Conservation (phyloP, 2,113 vertebrate genomes). For the Mohoua ochrocephala region DNA sequence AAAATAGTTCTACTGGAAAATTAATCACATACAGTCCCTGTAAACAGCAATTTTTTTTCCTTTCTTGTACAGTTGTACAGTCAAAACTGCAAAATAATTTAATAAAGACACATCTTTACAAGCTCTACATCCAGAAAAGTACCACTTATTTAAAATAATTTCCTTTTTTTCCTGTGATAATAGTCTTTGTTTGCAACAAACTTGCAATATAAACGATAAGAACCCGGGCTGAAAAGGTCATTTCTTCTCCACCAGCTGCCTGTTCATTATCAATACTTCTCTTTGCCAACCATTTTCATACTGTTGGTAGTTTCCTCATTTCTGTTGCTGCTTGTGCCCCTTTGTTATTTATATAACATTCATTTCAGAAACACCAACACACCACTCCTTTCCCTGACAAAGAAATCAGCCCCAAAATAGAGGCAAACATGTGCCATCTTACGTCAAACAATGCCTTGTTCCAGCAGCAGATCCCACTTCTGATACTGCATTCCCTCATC, state of each 20-base stretch:
- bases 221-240: background rate
- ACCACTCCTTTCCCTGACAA: background rate
- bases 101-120: constrained; percentile 45
- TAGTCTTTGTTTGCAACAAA: background rate
- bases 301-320: constrained; percentile 24
- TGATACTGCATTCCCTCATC: background rate
- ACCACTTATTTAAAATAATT: background rate
- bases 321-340: constrained; percentile 19
- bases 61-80: constrained; percentile 40
- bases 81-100: constrained; percentile 14
- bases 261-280: background rate
- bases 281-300: background rate
- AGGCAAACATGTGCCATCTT: background rate
- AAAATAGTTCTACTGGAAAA: background rate
- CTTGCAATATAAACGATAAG: background rate
- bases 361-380: background rate
- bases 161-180: background rate
- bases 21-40: background rate
- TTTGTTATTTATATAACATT: background rate
- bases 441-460: background rate
- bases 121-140: background rate
- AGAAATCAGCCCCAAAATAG: background rate
- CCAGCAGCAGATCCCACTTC: background rate
- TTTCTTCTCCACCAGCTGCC: background rate
- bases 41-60: background rate